Evolutionary conservation across 2,797 vertebrate species (phyloP).

Genomic region (Uromys caudimaculatus): DNA sequence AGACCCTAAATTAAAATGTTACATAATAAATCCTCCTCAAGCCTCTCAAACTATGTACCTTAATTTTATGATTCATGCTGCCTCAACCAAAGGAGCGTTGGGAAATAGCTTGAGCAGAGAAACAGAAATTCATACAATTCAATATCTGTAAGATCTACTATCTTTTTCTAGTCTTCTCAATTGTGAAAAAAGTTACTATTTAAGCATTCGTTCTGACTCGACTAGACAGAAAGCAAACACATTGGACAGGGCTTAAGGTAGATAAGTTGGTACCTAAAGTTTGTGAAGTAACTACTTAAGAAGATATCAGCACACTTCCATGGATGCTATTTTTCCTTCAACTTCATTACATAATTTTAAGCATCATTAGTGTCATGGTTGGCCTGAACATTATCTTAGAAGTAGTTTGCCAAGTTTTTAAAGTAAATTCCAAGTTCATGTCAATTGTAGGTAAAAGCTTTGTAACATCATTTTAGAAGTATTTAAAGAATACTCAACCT

Average conservation of each 20-base stretch:
- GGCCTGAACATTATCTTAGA: neutral
- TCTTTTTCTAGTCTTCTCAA: neutral
- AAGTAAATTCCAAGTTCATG: neutral
- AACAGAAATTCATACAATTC: neutral
- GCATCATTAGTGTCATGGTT: rapidly evolving
- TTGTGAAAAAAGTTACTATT: neutral
- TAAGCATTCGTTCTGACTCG: neutral
- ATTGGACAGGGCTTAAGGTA: rapidly evolving
- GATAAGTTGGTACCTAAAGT: neutral
- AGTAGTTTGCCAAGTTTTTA: neutral
- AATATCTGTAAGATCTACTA: rapidly evolving
- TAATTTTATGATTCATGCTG: neutral
- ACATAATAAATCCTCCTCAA: neutral
- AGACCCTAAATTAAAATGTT: neutral
- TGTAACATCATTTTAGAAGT: neutral
- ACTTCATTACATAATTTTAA: neutral
- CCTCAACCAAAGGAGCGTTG: neutral
- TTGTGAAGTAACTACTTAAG: neutral
- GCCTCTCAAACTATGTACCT: neutral
- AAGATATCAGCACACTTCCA: neutral
- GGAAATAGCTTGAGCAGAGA: neutral
- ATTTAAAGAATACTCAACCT: neutral
- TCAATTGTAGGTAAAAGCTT: neutral
- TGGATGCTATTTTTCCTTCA: neutral
- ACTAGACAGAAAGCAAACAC: neutral